A percentile compares a stretch with the other conserved stretches of the same genome.
Evolutionary conservation across 1,140 invertebrate species (phyloP).

Genomic region (Teleopsis dalmanni): DNA sequence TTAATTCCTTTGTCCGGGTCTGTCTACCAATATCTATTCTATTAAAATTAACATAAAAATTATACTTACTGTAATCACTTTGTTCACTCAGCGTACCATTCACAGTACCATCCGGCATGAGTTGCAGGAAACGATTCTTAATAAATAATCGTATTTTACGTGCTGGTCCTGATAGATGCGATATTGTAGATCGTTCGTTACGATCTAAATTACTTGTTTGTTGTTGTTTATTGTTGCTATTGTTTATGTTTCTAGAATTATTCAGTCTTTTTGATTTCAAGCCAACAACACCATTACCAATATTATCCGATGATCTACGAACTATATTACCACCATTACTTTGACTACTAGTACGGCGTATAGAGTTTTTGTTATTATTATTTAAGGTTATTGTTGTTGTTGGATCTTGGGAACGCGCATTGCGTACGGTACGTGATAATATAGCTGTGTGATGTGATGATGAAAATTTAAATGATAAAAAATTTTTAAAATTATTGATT

Average conservation of each 20-base stretch:
- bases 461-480: conserved; percentile 25
- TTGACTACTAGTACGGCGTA: conserved; percentile 2
- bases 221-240: conserved; percentile 14
- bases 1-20: too few species aligned
- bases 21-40: too few species aligned
- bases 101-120: conserved; percentile 69
- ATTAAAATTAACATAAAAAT: background rate
- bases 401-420: conserved; percentile 26
- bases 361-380: background rate
- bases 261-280: conserved; percentile 44
- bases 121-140: conserved; percentile 68
- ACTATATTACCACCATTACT: conserved; percentile 7
- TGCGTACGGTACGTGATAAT: conserved; percentile 40
- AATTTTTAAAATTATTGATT: background rate
- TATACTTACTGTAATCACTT: conserved; percentile 72
- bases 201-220: conserved; percentile 40
- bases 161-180: conserved; percentile 56
- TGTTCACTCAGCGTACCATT: conserved; percentile 66
- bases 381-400: conserved; percentile 10
- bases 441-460: conserved; percentile 25
- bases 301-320: conserved; percentile 17
- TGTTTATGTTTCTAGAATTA: conserved; percentile 35
- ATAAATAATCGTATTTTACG: conserved; percentile 73
- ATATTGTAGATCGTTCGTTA: conserved; percentile 56
- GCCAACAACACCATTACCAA: too few species aligned